Conservation (phyloP, 2,888 invertebrate genomes). For the Aspidiotus destructor region DNA sequence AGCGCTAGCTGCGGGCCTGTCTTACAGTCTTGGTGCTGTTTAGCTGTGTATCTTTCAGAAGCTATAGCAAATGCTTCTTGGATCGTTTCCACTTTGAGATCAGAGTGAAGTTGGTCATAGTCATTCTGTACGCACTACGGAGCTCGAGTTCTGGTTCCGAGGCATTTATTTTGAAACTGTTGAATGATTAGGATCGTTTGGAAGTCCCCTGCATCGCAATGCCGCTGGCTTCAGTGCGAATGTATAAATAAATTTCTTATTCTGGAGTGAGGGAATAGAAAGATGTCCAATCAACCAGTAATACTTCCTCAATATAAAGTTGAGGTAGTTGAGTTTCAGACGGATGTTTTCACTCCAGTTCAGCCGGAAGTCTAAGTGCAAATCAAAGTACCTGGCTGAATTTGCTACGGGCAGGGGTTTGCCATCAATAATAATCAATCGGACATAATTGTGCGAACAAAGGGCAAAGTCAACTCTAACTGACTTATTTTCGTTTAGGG, state of each 20-base stretch:
- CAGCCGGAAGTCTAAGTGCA: background rate
- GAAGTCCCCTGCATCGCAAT: background rate
- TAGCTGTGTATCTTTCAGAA: background rate
- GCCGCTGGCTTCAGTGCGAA: background rate
- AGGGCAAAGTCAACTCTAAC: background rate
- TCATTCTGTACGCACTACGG: background rate
- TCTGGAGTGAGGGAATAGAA: background rate
- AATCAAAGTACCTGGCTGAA: background rate
- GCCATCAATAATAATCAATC: background rate
- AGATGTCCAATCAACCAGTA: background rate
- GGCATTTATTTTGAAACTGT: background rate
- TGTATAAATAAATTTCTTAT: background rate
- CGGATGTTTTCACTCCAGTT: background rate
- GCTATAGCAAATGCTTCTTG: background rate
- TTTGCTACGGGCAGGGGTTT: background rate
- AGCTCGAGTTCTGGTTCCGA: background rate
- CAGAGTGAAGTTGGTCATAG: background rate
- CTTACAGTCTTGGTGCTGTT: too few relatives aligned
- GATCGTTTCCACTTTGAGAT: background rate
- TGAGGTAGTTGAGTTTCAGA: background rate
- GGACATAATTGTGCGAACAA: background rate
- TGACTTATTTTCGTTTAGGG: background rate
- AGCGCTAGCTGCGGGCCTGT: too few relatives aligned
- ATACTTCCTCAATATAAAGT: background rate
- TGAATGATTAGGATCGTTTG: background rate